Base-by-base conservation (phyloP, 1,140 invertebrate species). In the Eriosoma lanigerum region DNA sequence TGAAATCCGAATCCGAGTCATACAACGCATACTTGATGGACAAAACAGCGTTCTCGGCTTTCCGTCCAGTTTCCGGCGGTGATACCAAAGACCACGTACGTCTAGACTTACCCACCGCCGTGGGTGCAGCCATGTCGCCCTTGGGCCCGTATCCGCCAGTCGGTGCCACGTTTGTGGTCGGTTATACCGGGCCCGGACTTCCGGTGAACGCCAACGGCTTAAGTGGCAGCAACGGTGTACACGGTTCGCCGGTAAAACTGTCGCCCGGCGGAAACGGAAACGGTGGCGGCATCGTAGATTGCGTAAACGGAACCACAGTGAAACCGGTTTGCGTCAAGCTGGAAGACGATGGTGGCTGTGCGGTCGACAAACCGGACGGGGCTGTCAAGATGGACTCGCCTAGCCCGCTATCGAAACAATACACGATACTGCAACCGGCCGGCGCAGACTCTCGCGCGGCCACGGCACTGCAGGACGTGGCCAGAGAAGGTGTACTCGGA, bases 361-460 rank as follows among this genome's bases (percentile, higher is more conserved):
- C 52, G 64, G 62, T 76, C 73, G 1, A 70, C 82, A 54, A 82
- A 32, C 15, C 81, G 48, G 78, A 81, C 24, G 26, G 48, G 4
- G 12, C 58, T 64, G 50, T 24, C 26, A 38, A 68, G 21, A 38
- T 87, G 0, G 86, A 86, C 26, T 89, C 89, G 26, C 89, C 89
- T 0, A 89, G 90, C 81, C 85, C 86, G 56, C 84, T 85, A 50
- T 87, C 87, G 81, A 89, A 93, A 85, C 93, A 94, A 83, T 94
- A 94, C 83, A 94, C 93, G 19, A 93, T 94, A 70, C 86, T 94
- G 21, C 93, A 94, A 84, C 93, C 93, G 1, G 93, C 93, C 12
- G 91, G 90, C 19, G 88, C 90, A 0, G 91, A 92, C 3, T 93
- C 92, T 8, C 88, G 92, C 46, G 92, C 92, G 0, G 92, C 92